These are phyloP conservation scores for Aphaenogaster rudis DNA, from an alignment of 1,140 invertebrate genomes.

Conservation along the genomic window DNA sequence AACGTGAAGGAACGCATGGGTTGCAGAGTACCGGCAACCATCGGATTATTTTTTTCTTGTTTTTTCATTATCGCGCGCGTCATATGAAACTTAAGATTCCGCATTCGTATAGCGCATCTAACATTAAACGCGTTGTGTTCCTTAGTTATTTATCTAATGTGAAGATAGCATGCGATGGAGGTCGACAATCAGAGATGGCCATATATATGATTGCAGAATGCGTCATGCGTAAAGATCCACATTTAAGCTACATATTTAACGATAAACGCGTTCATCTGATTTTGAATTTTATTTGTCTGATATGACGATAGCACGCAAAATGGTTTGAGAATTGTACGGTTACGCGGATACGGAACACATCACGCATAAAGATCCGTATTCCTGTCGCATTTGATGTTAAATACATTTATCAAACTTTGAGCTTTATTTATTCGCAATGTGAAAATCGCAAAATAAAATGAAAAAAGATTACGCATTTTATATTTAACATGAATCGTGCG, in stretches of 20 bases:
- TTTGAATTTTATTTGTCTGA: constrained; percentile 23
- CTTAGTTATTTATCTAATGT: constrained; percentile 31
- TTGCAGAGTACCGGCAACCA: neutral
- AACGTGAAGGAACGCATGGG: neutral
- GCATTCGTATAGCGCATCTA: constrained; percentile 1
- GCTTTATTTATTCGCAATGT: constrained; percentile 2
- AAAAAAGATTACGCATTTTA: neutral
- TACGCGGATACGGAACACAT: neutral
- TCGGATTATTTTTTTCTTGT: neutral
- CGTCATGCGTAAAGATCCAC: neutral
- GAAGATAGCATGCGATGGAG: constrained; percentile 20
- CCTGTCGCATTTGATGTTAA: neutral
- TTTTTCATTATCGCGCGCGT: neutral
- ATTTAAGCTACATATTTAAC: constrained; percentile 17
- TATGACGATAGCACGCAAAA: neutral
- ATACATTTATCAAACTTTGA: neutral
- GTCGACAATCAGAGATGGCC: neutral
- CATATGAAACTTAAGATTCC: neutral
- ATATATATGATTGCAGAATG: neutral
- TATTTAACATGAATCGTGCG: constrained; percentile 32
- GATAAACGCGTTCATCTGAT: constrained; percentile 31
- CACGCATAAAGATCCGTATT: constrained; percentile 3
- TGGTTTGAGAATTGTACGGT: neutral
- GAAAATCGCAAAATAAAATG: neutral
- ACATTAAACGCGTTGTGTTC: constrained; percentile 29